Base-by-base conservation (phyloP, 2,113 vertebrate genomes). In the Halcyon malimbica region DNA sequence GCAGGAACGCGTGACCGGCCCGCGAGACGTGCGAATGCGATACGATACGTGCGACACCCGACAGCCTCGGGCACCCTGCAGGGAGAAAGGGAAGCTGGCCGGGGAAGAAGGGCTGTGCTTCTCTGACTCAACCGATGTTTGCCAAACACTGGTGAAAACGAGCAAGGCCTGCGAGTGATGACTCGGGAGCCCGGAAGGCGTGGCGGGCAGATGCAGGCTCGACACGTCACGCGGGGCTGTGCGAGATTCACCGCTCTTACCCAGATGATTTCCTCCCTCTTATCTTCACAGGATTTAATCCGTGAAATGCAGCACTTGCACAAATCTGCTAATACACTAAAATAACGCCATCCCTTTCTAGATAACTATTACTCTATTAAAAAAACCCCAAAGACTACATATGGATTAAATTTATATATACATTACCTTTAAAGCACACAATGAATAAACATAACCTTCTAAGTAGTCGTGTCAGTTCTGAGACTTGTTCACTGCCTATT, bases 1-100 rank as follows among this genome's bases (percentile, higher is more conserved):
- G 23, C 88, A 14, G 54, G n/a, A 88, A 93, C 0, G 3, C 2
- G 1, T 8, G 60, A 69, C 20, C 1, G 31, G 83, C 83, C 50
- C 11, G 44, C 0, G 1, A 80, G 63, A 77, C 29, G 59, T 0
- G 3, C 0, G 0, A 33, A 28, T 0, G 0, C 0, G 0, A 42
- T 17, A 10, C 39, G 33, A 7, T 44, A 24, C 0, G 28, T 6
- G n/a, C 1, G 0, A 54, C 5, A 5, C 26, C 17, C 16, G n/a
- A 64, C 0, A 18, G 93, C 89, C 70, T 23, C 37, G 2, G 59
- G 53, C 63, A 19, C 10, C 85, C 89, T 19, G 56, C 85, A 21
- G 74, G 81, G 84, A 91, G 25, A 51, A 83, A 16, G 42, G 41
- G 37, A 91, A 84, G 78, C 70, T 59, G 70, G 28, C 75, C 76